Percentiles rank a stretch among this genome's conserved stretches.
Conservation (phyloP, 1,140 invertebrate genomes). For the Pseudobourletiella spinata region DNA sequence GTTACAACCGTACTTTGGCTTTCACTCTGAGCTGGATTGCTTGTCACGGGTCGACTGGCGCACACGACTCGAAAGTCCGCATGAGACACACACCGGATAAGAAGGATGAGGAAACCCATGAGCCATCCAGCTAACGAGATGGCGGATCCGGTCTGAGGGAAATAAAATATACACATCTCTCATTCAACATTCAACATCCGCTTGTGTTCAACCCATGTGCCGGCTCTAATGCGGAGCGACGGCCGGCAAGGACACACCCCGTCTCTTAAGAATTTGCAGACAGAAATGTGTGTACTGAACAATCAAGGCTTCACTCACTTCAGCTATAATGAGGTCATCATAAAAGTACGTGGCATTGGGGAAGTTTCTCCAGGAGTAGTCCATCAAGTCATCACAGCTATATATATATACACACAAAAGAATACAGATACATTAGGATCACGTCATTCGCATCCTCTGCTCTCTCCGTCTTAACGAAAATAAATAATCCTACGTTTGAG, state of each 20-base stretch:
- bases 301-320: too few relatives aligned
- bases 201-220: too few relatives aligned
- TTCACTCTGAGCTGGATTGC: background rate
- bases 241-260: too few relatives aligned
- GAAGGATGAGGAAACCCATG: slow-evolving; percentile 26
- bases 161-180: background rate
- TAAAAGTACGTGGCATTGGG: slow-evolving; percentile 28
- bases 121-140: slow-evolving; percentile 28
- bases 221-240: too few relatives aligned
- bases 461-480: too few relatives aligned
- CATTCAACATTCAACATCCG: too few relatives aligned
- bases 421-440: background rate
- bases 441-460: too few relatives aligned
- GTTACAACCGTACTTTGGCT: background rate
- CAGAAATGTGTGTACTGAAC: too few relatives aligned
- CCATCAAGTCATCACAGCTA: slow-evolving; percentile 31
- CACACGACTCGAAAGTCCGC: slow-evolving; percentile 31
- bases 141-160: slow-evolving; percentile 24
- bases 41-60: background rate
- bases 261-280: too few relatives aligned
- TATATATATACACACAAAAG: too few relatives aligned
- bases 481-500: too few relatives aligned
- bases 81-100: slow-evolving; percentile 29
- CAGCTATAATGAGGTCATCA: slow-evolving; percentile 22
- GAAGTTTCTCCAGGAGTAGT: slow-evolving; percentile 19